A percentile compares a stretch with the other conserved stretches of the same genome.
These are phyloP conservation scores for Muscicapa striata DNA, from an alignment of 2,797 vertebrate genomes.

Conservation along the genomic window DNA sequence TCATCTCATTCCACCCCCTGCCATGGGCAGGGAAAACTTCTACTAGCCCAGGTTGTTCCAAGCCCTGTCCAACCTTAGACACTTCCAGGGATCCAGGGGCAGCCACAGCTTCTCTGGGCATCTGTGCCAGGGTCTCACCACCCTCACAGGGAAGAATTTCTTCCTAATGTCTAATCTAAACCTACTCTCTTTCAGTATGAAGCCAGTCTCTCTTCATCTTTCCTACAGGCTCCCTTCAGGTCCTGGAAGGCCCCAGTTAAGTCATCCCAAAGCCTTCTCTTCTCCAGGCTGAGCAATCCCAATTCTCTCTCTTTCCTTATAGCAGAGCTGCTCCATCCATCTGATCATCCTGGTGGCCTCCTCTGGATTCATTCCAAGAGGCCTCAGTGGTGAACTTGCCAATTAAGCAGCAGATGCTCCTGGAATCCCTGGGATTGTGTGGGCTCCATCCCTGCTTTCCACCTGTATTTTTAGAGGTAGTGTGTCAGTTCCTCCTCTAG, in stretches of 20 bases:
- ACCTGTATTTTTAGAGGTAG: neutral
- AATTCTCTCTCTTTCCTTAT: neutral
- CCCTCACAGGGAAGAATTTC: neutral
- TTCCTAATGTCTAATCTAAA: neutral
- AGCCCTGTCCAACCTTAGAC: neutral
- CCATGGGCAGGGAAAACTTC: neutral
- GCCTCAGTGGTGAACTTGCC: neutral
- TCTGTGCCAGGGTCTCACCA: accelerated
- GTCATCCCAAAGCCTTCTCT: neutral
- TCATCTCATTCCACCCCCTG: neutral
- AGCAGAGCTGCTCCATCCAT: neutral
- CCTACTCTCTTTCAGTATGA: neutral
- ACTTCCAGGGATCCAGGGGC: neutral
- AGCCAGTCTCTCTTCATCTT: neutral
- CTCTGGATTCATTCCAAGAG: neutral
- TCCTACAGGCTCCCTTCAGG: neutral
- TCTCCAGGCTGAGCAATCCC: neutral
- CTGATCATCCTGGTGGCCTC: neutral
- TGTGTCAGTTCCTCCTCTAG: neutral
- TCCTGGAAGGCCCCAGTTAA: neutral
- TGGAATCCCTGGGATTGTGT: neutral
- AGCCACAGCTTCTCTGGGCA: neutral
- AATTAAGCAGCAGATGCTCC: neutral
- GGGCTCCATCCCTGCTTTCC: neutral
- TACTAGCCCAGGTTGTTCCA: accelerated